These are phyloP conservation scores for Drosophila funebris DNA, from an alignment of 1,140 invertebrate species.

Conservation along the genomic window DNA sequence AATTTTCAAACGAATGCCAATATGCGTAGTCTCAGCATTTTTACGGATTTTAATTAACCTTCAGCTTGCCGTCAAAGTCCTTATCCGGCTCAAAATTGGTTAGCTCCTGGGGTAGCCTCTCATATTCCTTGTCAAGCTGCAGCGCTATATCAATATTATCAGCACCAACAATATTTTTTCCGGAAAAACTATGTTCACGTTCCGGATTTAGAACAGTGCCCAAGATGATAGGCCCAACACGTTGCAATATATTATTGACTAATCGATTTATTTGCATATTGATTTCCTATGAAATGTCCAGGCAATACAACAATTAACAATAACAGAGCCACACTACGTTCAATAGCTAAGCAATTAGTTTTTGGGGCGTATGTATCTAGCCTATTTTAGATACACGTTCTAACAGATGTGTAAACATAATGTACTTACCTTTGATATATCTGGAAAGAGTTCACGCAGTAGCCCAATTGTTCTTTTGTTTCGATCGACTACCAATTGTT, in stretches of 20 bases:
- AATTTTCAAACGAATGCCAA: conserved; percentile 6
- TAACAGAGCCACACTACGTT: conserved; percentile 26
- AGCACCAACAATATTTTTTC: conserved; percentile 17
- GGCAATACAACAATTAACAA: conserved; percentile 62
- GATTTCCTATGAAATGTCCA: conserved; percentile 73
- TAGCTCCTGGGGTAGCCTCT: conserved; percentile 56
- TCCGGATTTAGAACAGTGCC: conserved; percentile 72
- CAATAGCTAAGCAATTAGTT: background rate
- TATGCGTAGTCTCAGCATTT: background rate
- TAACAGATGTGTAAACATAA: background rate
- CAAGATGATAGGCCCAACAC: conserved; percentile 70
- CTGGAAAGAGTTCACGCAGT: conserved; percentile 89
- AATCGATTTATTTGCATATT: conserved; percentile 81
- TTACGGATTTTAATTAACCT: conserved; percentile 19
- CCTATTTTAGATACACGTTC: background rate
- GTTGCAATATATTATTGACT: conserved; percentile 77
- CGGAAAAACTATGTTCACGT: conserved; percentile 27
- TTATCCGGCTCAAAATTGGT: conserved; percentile 61
- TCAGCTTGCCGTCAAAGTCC: conserved; percentile 38
- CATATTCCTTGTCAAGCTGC: conserved; percentile 51
- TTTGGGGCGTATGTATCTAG: background rate
- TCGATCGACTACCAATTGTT: conserved; percentile 86
- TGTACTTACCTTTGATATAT: conserved; percentile 88
- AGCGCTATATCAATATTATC: conserved; percentile 4
- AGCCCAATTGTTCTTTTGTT: conserved; percentile 91